These are phyloP conservation scores for Tenthredo amoena DNA, from an alignment of 2,888 invertebrate species.

Conservation along the genomic window DNA sequence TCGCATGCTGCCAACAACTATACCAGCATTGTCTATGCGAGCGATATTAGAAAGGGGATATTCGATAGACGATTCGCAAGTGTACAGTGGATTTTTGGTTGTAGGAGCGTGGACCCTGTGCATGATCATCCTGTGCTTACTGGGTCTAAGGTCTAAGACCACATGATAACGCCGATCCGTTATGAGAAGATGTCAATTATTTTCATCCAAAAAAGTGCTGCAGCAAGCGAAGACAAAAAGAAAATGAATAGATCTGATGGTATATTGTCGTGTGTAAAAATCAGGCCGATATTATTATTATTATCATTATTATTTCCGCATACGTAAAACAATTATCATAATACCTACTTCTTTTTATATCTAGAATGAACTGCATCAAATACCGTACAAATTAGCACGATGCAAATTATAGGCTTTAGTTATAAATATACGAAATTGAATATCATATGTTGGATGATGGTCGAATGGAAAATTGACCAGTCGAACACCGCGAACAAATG, in stretches of 20 bases:
- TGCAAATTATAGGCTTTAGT: neutral
- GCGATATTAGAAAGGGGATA: conserved; percentile 89
- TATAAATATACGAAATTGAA: neutral
- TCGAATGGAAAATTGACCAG: neutral
- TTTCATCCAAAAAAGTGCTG: conserved; percentile 77
- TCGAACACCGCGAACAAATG: neutral
- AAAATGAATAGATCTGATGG: neutral
- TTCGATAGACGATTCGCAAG: conserved; percentile 83
- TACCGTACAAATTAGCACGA: conserved; percentile 5
- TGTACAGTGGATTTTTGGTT: conserved; percentile 87
- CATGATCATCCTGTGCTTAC: conserved; percentile 81
- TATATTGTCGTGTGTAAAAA: neutral
- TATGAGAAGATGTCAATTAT: conserved; percentile 53
- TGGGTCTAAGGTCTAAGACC: conserved; percentile 78
- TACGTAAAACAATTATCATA: neutral
- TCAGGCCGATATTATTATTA: neutral
- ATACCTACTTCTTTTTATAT: neutral
- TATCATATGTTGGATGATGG: neutral
- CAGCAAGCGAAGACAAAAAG: neutral
- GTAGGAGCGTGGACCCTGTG: conserved; percentile 84
- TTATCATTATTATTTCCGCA: neutral
- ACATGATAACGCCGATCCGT: conserved; percentile 26
- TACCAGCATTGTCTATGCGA: conserved; percentile 88
- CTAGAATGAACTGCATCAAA: neutral
- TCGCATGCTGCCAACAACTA: conserved; percentile 87